Percentiles rank a stretch among this genome's conserved stretches.
Evolutionary conservation across 2,888 invertebrate species (phyloP).

Genomic region (Achlya flavicornis): DNA sequence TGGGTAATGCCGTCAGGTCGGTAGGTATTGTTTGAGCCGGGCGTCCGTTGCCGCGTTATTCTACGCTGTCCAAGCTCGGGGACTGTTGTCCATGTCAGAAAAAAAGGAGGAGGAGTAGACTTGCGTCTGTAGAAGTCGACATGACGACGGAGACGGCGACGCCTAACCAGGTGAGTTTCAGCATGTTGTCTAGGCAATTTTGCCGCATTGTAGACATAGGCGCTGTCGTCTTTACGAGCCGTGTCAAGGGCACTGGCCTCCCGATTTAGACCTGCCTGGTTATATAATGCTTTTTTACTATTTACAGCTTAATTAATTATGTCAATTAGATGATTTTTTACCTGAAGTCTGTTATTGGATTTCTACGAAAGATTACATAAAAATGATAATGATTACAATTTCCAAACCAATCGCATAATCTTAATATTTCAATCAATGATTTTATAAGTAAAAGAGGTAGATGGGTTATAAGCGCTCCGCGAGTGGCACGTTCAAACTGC

Average conservation of each 20-base stretch:
- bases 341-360: not conserved
- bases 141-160: slow-evolving; percentile 82
- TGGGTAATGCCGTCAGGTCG: slow-evolving; percentile 39
- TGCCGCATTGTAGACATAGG: slow-evolving; percentile 54
- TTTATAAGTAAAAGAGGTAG: too few relatives aligned
- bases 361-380: not conserved
- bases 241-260: slow-evolving; percentile 63
- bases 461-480: too few relatives aligned
- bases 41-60: slow-evolving; percentile 37
- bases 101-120: slow-evolving; percentile 69
- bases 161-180: slow-evolving; percentile 74
- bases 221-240: slow-evolving; percentile 36
- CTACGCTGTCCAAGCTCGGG: slow-evolving; percentile 63
- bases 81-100: slow-evolving; percentile 77
- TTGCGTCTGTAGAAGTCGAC: slow-evolving; percentile 65
- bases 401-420: too few relatives aligned
- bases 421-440: too few relatives aligned
- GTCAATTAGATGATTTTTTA: not conserved
- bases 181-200: slow-evolving; percentile 27
- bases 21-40: slow-evolving; percentile 36
- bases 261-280: slow-evolving; percentile 45
- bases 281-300: slow-evolving; percentile 43
- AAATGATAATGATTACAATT: too few relatives aligned
- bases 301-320: not conserved
- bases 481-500: too few relatives aligned